Conservation (phyloP, 2,797 vertebrate species). For the Chloroceryle inda region DNA sequence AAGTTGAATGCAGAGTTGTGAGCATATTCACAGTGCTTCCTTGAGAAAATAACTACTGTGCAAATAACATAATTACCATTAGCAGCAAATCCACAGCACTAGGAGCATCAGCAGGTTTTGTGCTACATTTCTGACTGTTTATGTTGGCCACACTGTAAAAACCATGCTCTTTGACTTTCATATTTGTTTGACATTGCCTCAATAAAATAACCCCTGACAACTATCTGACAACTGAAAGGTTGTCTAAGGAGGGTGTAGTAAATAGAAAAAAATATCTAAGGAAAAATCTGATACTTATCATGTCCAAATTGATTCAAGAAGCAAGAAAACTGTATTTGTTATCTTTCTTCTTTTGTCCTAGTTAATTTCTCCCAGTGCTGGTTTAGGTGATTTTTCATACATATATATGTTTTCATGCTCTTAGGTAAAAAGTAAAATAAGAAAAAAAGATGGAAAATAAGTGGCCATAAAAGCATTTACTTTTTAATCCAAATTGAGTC, state of each 20-base stretch:
- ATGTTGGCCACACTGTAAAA: neutral
- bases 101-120: neutral
- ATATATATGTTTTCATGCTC: no score
- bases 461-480: neutral
- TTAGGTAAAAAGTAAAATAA: neutral
- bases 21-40: neutral
- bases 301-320: neutral
- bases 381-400: neutral
- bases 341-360: neutral
- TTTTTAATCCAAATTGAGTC: neutral
- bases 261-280: neutral
- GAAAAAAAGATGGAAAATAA: neutral
- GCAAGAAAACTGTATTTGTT: neutral
- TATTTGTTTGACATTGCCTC: neutral
- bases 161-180: neutral
- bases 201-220: neutral
- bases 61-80: neutral
- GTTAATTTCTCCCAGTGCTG: neutral
- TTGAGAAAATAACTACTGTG: neutral
- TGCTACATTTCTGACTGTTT: neutral
- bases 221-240: neutral
- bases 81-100: neutral
- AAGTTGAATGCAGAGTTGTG: neutral
- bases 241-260: neutral
- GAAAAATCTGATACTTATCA: neutral